Evolutionary conservation across 2,113 vertebrate genomes (phyloP).

Genomic region (Mobula birostris): DNA sequence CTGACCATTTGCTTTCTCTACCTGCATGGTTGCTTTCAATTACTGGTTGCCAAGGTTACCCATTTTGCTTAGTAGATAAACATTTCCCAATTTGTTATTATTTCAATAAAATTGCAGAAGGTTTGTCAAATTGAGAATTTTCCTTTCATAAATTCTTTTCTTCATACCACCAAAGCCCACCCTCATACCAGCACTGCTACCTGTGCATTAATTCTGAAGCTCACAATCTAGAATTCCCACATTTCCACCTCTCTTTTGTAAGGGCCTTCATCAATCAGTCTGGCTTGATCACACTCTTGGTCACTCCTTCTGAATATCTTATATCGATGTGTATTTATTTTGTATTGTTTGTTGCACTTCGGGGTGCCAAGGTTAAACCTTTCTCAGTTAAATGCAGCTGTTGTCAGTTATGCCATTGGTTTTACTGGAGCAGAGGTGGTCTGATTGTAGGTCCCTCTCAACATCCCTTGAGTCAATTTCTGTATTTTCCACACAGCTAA

Average conservation of each 20-base stretch:
- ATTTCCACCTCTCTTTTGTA: background rate
- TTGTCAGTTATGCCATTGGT: background rate
- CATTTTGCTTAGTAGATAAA: no score
- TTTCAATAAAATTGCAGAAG: no score
- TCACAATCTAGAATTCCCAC: background rate
- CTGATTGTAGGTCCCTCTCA: background rate
- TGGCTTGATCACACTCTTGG: background rate
- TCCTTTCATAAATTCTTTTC: background rate
- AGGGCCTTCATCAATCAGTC: background rate
- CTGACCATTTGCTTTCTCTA: no score
- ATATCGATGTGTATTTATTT: background rate
- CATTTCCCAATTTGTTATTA: no score
- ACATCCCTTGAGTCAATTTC: background rate
- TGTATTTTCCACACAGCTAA: background rate
- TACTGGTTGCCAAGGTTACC: no score
- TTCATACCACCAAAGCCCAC: background rate
- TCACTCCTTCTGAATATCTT: background rate
- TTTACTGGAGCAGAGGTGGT: background rate
- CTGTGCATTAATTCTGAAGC: background rate
- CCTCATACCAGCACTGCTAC: background rate
- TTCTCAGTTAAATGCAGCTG: background rate
- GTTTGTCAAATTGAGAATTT: no score
- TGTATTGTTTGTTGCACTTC: background rate
- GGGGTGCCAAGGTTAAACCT: background rate
- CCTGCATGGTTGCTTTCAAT: no score